A percentile compares a stretch with the other conserved stretches of the same genome.
phyloP scores from a whole-genome alignment of 2,888 invertebrate genomes.

The Spilarctia lutea region DNA sequence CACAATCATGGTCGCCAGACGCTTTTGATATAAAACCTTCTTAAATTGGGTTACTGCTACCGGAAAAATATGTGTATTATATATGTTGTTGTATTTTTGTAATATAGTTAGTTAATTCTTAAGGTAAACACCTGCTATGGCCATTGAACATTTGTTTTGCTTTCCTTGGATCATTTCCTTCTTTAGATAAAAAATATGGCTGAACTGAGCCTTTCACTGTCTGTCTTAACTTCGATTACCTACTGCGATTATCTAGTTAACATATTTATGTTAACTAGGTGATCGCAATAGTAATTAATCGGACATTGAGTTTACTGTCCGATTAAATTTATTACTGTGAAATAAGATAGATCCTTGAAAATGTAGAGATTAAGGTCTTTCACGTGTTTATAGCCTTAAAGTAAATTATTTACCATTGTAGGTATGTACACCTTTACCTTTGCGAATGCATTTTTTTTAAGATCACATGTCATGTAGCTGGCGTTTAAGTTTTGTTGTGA shows the following conservation, averaged over 20 bases:
- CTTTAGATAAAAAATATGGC: neutral
- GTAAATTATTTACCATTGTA: neutral
- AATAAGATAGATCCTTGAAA: neutral
- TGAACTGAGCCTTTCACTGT: neutral
- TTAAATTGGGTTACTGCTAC: constrained; percentile 5
- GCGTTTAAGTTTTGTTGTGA: neutral
- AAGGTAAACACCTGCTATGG: constrained; percentile 5
- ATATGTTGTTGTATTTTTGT: neutral
- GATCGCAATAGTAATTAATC: too few relatives aligned
- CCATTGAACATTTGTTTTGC: neutral
- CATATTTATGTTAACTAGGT: too few relatives aligned
- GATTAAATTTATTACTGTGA: too few relatives aligned
- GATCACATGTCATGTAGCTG: neutral
- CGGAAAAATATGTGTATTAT: neutral
- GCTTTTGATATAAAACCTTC: neutral
- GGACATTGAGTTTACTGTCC: too few relatives aligned
- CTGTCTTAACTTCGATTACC: neutral
- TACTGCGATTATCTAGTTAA: too few relatives aligned
- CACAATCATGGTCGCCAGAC: constrained; percentile 2
- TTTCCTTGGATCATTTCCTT: neutral
- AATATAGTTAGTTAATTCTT: neutral
- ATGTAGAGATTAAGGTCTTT: neutral
- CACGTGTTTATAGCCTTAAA: neutral
- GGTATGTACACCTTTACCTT: neutral
- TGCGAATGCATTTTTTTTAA: neutral